A percentile compares a stretch with the other conserved stretches of the same genome.
Conservation (phyloP, 2,888 invertebrate species). For the Boloria selene region DNA sequence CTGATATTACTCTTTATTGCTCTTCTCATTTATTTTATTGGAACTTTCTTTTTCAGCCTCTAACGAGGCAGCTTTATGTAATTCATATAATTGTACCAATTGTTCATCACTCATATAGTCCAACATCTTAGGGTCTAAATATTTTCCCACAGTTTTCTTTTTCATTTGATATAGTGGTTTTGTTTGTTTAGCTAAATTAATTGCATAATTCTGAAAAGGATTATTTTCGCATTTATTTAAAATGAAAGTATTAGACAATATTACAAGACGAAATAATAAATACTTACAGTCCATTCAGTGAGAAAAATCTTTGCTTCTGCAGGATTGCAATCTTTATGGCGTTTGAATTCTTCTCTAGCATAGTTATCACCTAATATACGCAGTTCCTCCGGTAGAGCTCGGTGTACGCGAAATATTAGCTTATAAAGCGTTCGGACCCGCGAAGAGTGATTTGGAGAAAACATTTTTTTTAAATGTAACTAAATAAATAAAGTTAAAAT, state of each 20-base stretch:
- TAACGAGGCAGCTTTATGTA: slow-evolving; percentile 85
- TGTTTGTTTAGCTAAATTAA: slow-evolving; percentile 88
- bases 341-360: slow-evolving; percentile 91
- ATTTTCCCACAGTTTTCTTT: slow-evolving; percentile 83
- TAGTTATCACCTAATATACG: slow-evolving; percentile 88
- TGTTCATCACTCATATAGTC: slow-evolving; percentile 91
- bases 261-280: background rate
- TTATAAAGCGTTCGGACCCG: slow-evolving; percentile 89
- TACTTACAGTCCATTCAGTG: slow-evolving; percentile 92
- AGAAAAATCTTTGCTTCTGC: slow-evolving; percentile 89
- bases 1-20: slow-evolving; percentile 26
- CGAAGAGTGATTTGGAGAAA: slow-evolving; percentile 75
- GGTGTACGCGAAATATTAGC: slow-evolving; percentile 88
- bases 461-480: slow-evolving; percentile 11
- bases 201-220: slow-evolving; percentile 87
- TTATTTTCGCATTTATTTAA: slow-evolving; percentile 3
- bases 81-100: slow-evolving; percentile 91
- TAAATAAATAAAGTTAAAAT: too few species aligned
- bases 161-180: slow-evolving; percentile 84
- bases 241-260: background rate
- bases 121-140: slow-evolving; percentile 83
- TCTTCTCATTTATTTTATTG: slow-evolving; percentile 6
- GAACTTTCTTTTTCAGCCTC: slow-evolving; percentile 22
- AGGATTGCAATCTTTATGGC: slow-evolving; percentile 88
- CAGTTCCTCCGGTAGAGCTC: slow-evolving; percentile 88